Conservation (phyloP, 2,888 invertebrate species). For the Malacosoma neustria region DNA sequence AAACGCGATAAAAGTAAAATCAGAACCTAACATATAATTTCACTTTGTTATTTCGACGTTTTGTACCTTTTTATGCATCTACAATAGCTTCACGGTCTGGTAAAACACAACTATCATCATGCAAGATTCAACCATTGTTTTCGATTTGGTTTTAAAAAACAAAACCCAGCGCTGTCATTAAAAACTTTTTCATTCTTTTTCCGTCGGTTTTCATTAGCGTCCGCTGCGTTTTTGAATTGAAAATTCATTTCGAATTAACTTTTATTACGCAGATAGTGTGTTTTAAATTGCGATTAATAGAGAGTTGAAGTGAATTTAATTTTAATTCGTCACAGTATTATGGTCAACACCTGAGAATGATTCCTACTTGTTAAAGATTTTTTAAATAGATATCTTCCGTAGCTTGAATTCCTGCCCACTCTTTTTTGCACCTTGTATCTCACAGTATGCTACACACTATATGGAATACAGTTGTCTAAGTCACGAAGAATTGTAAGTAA, state of each 20-base stretch:
- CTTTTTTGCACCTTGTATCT: too few relatives aligned
- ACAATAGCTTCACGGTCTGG: constrained; percentile 34
- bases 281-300: too few relatives aligned
- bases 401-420: too few relatives aligned
- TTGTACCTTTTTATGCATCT: neutral
- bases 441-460: too few relatives aligned
- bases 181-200: neutral
- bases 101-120: constrained; percentile 18
- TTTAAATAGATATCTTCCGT: too few relatives aligned
- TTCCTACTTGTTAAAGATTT: too few relatives aligned
- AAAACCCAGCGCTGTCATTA: neutral
- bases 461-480: too few relatives aligned
- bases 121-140: neutral
- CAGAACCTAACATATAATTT: neutral
- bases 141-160: neutral
- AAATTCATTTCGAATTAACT: neutral
- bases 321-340: too few relatives aligned
- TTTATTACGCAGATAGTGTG: neutral
- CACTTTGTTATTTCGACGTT: neutral
- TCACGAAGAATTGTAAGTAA: too few relatives aligned
- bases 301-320: too few relatives aligned
- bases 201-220: neutral
- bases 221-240: neutral
- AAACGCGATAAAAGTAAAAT: neutral
- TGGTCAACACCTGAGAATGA: too few relatives aligned